Evolutionary conservation across 2,888 invertebrate species (phyloP), one percentile per base, ranked within the genome.

Genomic region (Cryptophagus acutangulus): DNA sequence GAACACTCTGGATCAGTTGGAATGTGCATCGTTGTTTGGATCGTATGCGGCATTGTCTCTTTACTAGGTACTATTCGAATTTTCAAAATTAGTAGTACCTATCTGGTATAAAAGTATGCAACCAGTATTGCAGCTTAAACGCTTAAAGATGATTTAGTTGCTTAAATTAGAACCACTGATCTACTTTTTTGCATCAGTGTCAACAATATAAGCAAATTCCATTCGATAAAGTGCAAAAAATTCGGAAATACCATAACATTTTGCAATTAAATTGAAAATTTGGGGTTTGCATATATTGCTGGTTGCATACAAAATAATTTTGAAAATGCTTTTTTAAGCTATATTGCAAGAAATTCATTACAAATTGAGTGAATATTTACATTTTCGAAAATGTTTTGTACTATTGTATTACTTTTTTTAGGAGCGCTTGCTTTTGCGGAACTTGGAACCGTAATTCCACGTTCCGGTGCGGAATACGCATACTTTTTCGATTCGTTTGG

Each of bases 361-460:
- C n/a, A n/a, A n/a, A n/a, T n/a, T n/a, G n/a, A n/a, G n/a, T n/a
- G n/a, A n/a, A n/a, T n/a, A n/a, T n/a, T n/a, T n/a, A n/a, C n/a
- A n/a, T n/a, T n/a, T n/a, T n/a, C n/a, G n/a, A n/a, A n/a, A n/a
- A n/a, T n/a, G n/a, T n/a, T n/a, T n/a, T n/a, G n/a, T n/a, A n/a
- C n/a, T n/a, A n/a, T 20, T 20, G 26, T 6, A 26, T 12, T 3
- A n/a, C n/a, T 6, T 17, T 14, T 73, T 73, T 36, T 57, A 84
- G 85, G 88, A 51, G 87, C 87, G 0, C 65, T 88, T 43, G 81
- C 84, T 1, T 89, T 86, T 59, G 85, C 87, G 20, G 89, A 89
- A 70, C 70, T 89, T 37, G 87, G 87, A 17, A 84, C 85, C 0
- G 81, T 87, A 1, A 78, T 88, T 2, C 82, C 82, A 1, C 74